Evolutionary conservation across 2,797 vertebrate genomes (phyloP).

Genomic region (Gallinago nigripennis): DNA sequence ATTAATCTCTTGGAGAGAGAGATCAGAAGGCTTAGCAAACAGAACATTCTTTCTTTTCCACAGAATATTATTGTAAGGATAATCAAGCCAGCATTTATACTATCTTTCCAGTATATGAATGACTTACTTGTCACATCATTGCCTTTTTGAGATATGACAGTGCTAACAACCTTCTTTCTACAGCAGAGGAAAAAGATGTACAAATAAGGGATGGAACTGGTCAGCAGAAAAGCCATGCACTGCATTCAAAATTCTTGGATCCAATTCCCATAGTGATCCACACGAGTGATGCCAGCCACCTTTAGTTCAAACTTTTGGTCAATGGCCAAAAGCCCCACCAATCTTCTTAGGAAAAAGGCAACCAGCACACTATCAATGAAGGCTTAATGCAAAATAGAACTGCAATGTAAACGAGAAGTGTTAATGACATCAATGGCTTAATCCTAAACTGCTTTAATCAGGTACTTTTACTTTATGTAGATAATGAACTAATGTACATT

Average conservation of each 20-base stretch:
- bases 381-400: background rate
- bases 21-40: background rate
- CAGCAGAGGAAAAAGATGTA: background rate
- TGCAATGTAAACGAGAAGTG: background rate
- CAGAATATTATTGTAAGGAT: background rate
- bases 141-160: background rate
- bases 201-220: background rate
- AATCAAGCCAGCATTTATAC: background rate
- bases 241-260: background rate
- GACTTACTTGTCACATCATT: background rate
- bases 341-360: background rate
- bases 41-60: background rate
- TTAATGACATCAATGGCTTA: background rate
- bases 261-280: background rate
- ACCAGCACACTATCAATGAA: background rate
- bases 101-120: background rate
- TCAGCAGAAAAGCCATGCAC: background rate
- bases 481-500: background rate
- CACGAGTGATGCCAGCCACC: background rate
- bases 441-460: background rate
- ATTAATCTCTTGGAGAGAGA: background rate
- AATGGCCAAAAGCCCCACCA: fast-evolving
- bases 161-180: background rate
- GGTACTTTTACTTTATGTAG: background rate
- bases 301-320: background rate